These are phyloP conservation scores for Leguminivora glycinivorella DNA, from an alignment of 1,140 invertebrate genomes.

Conservation along the genomic window DNA sequence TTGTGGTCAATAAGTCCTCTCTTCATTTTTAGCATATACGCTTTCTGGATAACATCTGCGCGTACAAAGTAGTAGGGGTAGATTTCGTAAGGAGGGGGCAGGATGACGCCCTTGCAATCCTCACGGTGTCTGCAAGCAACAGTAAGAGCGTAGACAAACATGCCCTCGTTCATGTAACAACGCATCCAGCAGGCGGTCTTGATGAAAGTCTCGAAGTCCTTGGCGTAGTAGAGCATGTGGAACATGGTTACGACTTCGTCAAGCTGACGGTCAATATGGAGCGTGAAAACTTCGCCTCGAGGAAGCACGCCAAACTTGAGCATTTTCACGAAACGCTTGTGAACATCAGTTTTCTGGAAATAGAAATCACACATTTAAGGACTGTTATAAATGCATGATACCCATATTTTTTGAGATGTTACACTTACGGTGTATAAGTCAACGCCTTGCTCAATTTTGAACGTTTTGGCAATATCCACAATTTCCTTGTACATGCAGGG, in stretches of 20 bases:
- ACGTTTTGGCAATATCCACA: conserved; percentile 77
- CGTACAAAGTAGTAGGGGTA: conserved; percentile 83
- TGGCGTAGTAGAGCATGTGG: conserved; percentile 84
- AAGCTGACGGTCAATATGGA: conserved; percentile 81
- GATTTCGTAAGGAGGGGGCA: conserved; percentile 84
- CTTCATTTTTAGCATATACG: conserved; percentile 80
- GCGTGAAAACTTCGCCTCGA: conserved; percentile 81
- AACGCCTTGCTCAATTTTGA: conserved; percentile 77
- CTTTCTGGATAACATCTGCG: conserved; percentile 80
- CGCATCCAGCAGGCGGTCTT: conserved; percentile 83
- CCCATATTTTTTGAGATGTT: too few species aligned
- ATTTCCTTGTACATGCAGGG: conserved; percentile 72
- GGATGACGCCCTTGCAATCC: conserved; percentile 80
- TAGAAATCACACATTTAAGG: conserved; percentile 10
- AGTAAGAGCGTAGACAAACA: conserved; percentile 82
- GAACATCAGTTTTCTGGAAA: conserved; percentile 78
- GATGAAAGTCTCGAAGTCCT: conserved; percentile 81
- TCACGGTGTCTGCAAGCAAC: conserved; percentile 81
- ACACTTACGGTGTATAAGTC: conserved; percentile 64
- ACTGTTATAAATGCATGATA: too few species aligned
- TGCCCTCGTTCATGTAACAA: conserved; percentile 81
- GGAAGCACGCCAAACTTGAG: conserved; percentile 81
- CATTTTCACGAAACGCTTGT: conserved; percentile 80
- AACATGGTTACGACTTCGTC: conserved; percentile 82
- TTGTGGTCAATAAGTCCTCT: conserved; percentile 63